Conservation (phyloP, 2,888 invertebrate genomes). For the Scaptomyza cyrtandrae region DNA sequence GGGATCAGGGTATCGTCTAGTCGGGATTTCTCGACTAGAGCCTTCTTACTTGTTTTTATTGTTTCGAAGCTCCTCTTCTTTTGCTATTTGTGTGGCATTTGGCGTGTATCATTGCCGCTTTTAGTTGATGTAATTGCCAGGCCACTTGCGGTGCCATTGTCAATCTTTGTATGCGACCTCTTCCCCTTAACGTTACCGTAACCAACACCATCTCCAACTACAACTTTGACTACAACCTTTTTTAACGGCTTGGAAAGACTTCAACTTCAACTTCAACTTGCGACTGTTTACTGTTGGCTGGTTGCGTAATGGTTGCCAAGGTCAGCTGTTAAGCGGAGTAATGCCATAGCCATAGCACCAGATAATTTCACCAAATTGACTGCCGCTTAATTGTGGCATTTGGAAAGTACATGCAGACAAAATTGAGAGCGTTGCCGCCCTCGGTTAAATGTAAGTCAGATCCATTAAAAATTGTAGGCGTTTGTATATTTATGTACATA, state of each 20-base stretch:
- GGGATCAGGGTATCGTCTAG: no score
- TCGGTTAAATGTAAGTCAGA: constrained; percentile 34
- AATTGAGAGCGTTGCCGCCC: constrained; percentile 6
- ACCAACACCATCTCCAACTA: background rate
- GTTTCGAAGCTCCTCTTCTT: no score
- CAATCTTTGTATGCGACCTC: constrained; percentile 30
- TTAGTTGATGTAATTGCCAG: constrained; percentile 51
- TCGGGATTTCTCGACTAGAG: no score
- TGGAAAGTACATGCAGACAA: constrained; percentile 26
- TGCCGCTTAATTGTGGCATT: constrained; percentile 41
- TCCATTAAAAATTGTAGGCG: constrained; percentile 5
- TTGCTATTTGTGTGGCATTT: constrained; percentile 2
- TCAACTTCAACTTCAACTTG: background rate
- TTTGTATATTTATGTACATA: background rate
- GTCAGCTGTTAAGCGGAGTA: constrained; percentile 40
- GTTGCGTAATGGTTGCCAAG: constrained; percentile 52
- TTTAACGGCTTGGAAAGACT: background rate
- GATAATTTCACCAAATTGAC: constrained; percentile 53
- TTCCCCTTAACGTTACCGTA: constrained; percentile 8
- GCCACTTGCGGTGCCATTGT: constrained; percentile 55
- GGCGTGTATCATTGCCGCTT: constrained; percentile 22
- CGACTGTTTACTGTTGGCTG: background rate
- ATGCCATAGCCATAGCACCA: constrained; percentile 7
- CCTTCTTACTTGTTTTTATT: no score
- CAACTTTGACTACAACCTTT: background rate